A percentile compares a stretch with the other conserved stretches of the same genome.
These are phyloP conservation scores for Trichonephila inaurata DNA, from an alignment of 1,140 invertebrate genomes.

Conservation along the genomic window DNA sequence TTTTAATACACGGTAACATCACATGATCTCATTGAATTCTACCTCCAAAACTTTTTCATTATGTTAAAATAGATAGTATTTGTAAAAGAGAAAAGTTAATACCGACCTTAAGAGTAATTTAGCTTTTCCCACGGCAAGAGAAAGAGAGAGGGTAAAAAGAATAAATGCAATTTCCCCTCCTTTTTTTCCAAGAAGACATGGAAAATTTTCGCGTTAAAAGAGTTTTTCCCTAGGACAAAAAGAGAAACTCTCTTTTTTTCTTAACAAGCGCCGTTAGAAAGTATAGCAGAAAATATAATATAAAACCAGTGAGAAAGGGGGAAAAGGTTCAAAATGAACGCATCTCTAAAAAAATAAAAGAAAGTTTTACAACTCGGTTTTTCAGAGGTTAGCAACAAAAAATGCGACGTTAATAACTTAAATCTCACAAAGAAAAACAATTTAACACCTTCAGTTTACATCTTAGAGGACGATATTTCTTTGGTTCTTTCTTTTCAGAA, in stretches of 20 bases:
- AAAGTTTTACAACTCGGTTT: slow-evolving; percentile 73
- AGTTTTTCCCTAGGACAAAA: slow-evolving; percentile 14
- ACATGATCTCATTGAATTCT: slow-evolving; percentile 16
- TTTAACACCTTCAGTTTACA: slow-evolving; percentile 69
- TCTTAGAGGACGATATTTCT: slow-evolving; percentile 42
- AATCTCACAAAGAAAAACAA: slow-evolving; percentile 71
- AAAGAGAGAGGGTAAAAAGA: background rate
- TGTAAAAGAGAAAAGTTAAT: slow-evolving; percentile 39
- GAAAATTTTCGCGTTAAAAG: slow-evolving; percentile 36
- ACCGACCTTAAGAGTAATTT: slow-evolving; percentile 13
- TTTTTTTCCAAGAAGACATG: background rate
- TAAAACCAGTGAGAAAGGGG: slow-evolving; percentile 26
- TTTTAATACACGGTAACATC: background rate
- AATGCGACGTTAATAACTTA: slow-evolving; percentile 72
- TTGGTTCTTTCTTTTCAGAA: background rate
- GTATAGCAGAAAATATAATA: slow-evolving; percentile 53
- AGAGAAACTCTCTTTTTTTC: background rate
- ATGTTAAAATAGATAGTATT: slow-evolving; percentile 5
- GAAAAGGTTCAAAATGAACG: background rate
- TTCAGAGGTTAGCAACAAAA: background rate
- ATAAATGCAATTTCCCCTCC: slow-evolving; percentile 27
- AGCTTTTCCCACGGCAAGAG: background rate
- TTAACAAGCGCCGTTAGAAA: slow-evolving; percentile 49
- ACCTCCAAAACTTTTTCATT: slow-evolving; percentile 2
- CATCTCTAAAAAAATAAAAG: slow-evolving; percentile 4